These are phyloP conservation scores for Coluber constrictor DNA, from an alignment of 2,797 vertebrate genomes.

Conservation along the genomic window DNA sequence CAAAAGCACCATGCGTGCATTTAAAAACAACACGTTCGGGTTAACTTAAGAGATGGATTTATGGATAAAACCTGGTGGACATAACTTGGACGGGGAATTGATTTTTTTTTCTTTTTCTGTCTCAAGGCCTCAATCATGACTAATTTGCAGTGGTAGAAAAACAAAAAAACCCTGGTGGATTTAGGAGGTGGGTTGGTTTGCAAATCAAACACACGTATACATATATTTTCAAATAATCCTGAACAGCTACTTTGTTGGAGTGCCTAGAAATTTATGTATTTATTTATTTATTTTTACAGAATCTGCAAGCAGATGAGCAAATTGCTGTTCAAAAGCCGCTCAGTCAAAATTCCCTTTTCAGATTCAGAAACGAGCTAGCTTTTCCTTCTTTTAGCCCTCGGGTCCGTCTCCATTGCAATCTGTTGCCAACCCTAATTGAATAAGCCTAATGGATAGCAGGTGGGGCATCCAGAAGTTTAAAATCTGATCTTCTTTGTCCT, in stretches of 20 bases:
- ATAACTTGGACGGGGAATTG: neutral
- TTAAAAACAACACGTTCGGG: neutral
- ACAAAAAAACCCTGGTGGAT: neutral
- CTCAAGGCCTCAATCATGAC: neutral
- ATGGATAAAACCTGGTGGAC: neutral
- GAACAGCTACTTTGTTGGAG: slow-evolving; percentile 6
- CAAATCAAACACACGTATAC: neutral
- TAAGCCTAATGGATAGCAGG: neutral
- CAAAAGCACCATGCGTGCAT: neutral
- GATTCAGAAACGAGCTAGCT: neutral
- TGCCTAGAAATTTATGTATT: neutral
- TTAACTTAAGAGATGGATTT: neutral
- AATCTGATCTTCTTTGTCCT: neutral
- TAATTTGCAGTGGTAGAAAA: neutral
- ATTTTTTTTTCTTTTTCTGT: neutral
- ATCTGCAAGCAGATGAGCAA: neutral
- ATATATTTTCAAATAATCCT: neutral
- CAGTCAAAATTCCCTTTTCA: neutral
- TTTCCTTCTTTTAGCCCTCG: neutral
- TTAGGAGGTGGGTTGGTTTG: no score
- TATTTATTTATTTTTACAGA: neutral
- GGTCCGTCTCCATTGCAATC: neutral
- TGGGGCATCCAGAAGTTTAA: neutral
- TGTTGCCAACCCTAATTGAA: neutral
- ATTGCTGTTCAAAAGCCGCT: neutral